Evolutionary conservation across 2,797 vertebrate species (phyloP).

Genomic region (Sphaeramia orbicularis): DNA sequence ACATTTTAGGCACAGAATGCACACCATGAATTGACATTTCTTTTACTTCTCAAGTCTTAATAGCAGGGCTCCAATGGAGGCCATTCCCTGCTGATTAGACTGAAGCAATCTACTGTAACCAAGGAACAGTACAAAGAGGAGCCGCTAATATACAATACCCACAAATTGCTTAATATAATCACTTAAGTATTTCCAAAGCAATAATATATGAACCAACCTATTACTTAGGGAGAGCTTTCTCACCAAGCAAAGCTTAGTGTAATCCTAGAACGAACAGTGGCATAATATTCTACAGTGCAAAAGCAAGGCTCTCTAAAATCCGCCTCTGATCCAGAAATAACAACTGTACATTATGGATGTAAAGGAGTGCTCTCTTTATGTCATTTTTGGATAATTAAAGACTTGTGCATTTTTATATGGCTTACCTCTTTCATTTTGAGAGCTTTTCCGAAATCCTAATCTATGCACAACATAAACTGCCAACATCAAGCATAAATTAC

Average conservation of each 20-base stretch:
- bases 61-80: background rate
- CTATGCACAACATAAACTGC: background rate
- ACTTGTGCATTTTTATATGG: background rate
- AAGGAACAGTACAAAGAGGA: constrained; percentile 10
- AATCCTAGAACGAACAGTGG: constrained; percentile 21
- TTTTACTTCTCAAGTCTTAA: constrained; percentile 2
- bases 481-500: constrained; percentile 19
- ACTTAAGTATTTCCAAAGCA: constrained; percentile 10
- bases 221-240: constrained; percentile 6
- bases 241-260: constrained; percentile 27
- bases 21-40: background rate
- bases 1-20: background rate
- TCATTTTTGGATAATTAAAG: too few species aligned
- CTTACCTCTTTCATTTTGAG: background rate
- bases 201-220: constrained; percentile 17
- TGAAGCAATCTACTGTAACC: background rate
- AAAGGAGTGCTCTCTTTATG: constrained; percentile 12
- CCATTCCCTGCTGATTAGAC: background rate
- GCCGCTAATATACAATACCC: constrained; percentile 1
- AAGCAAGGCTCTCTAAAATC: constrained; percentile 12
- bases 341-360: background rate
- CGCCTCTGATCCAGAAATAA: background rate
- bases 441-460: constrained; percentile 9
- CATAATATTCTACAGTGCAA: constrained; percentile 5
- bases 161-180: constrained; percentile 14